These are phyloP conservation scores for Drosophila lacertosa DNA, from an alignment of 1,140 invertebrate species.

Conservation along the genomic window DNA sequence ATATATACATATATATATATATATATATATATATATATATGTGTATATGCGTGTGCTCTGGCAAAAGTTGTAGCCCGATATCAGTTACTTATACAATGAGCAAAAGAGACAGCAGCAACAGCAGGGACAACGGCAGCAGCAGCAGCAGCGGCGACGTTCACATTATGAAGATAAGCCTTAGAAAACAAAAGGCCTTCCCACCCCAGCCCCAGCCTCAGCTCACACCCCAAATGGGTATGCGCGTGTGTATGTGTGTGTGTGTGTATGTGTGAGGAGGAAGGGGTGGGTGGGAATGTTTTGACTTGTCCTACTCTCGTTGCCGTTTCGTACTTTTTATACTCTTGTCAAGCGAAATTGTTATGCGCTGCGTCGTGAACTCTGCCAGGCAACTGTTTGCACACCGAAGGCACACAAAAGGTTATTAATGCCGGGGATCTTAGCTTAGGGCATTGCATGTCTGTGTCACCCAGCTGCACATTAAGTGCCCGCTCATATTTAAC, in stretches of 20 bases:
- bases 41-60: constrained; percentile 13
- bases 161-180: constrained; percentile 78
- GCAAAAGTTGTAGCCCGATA: constrained; percentile 72
- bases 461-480: not conserved
- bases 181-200: constrained; percentile 70
- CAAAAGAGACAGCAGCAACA: constrained; percentile 27
- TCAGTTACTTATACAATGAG: constrained; percentile 70
- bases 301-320: constrained; percentile 50
- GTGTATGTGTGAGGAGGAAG: constrained; percentile 30
- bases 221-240: not conserved
- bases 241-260: not conserved
- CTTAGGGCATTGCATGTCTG: constrained; percentile 24
- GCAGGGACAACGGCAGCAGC: constrained; percentile 33
- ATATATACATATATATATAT: not conserved
- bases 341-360: constrained; percentile 32
- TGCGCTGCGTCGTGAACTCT: constrained; percentile 36
- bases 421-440: constrained; percentile 33
- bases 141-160: constrained; percentile 63
- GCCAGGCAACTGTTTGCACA: constrained; percentile 17
- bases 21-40: constrained; percentile 16
- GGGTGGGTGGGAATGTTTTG: too few species aligned
- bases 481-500: constrained; percentile 7
- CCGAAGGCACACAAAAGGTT: constrained; percentile 24
- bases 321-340: constrained; percentile 32
- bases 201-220: not conserved